Conservation (phyloP, 2,888 invertebrate species). For the Mongoloraphidia duomilia region DNA sequence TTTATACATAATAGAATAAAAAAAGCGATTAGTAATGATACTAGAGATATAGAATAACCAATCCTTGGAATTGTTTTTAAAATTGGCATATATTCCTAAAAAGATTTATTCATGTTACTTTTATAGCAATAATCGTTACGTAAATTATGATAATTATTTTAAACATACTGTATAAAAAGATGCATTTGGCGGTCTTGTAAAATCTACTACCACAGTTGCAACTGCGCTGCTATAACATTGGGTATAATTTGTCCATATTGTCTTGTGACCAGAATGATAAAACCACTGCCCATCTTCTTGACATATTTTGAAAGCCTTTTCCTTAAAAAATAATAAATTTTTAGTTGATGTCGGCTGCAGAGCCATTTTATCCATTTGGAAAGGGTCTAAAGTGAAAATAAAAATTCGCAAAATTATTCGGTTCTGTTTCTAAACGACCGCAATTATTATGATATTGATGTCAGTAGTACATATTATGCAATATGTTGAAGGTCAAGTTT, state of each 20-base stretch:
- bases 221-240: slow-evolving; percentile 29
- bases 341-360: neutral
- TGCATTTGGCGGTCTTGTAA: slow-evolving; percentile 8
- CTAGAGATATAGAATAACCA: slow-evolving; percentile 40
- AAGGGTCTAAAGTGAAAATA: no score
- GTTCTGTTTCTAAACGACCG: no score
- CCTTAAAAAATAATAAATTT: slow-evolving; percentile 16
- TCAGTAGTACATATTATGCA: no score
- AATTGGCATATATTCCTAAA: slow-evolving; percentile 34
- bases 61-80: slow-evolving; percentile 37
- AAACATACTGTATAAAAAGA: neutral
- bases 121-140: neutral
- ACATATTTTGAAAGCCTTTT: slow-evolving; percentile 34
- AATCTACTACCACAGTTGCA: slow-evolving; percentile 28
- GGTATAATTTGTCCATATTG: slow-evolving; percentile 37
- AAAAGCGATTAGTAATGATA: slow-evolving; percentile 38
- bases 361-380: no score
- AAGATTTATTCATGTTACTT: slow-evolving; percentile 12
- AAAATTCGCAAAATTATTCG: no score
- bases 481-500: no score
- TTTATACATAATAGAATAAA: slow-evolving; percentile 39
- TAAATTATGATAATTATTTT: neutral
- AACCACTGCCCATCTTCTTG: slow-evolving; percentile 35
- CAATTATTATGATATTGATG: no score
- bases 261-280: slow-evolving; percentile 24